Conservation (phyloP, 1,140 invertebrate genomes). For the Brachionus angularis region DNA sequence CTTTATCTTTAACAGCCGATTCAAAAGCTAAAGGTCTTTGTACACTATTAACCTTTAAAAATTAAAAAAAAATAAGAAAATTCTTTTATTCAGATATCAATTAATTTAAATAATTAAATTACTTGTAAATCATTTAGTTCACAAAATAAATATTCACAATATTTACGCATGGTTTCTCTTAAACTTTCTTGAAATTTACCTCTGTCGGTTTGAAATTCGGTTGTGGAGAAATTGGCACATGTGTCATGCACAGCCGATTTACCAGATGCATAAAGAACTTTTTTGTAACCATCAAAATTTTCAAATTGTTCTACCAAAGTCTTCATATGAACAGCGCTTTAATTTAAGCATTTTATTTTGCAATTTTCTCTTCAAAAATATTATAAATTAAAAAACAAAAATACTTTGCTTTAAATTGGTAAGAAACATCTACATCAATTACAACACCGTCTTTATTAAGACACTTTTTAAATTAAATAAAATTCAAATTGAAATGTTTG, state of each 20-base stretch:
- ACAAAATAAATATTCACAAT: constrained; percentile 48
- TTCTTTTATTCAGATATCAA: background rate
- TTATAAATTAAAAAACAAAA: background rate
- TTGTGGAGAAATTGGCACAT: constrained; percentile 48
- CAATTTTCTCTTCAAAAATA: too few relatives aligned
- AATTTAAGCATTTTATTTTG: background rate
- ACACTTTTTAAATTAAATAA: constrained; percentile 48
- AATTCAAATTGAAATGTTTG: constrained; percentile 2
- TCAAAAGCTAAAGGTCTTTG: constrained; percentile 50
- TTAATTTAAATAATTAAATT: too few relatives aligned
- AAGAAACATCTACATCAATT: constrained; percentile 50
- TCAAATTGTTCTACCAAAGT: constrained; percentile 50
- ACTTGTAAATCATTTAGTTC: constrained; percentile 54
- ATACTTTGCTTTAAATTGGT: constrained; percentile 50
- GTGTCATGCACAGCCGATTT: constrained; percentile 51
- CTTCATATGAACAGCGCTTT: constrained; percentile 46
- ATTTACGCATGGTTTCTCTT: constrained; percentile 45
- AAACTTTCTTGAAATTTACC: constrained; percentile 47
- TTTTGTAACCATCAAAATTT: constrained; percentile 50
- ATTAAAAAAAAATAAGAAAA: constrained; percentile 19
- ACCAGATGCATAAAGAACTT: constrained; percentile 49
- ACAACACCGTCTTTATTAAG: constrained; percentile 53
- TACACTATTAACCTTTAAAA: constrained; percentile 53
- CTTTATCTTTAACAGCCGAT: constrained; percentile 52
- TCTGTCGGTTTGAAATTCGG: constrained; percentile 43